Base-by-base conservation (phyloP, 2,113 vertebrate species). In the Ptilonorhynchus violaceus region DNA sequence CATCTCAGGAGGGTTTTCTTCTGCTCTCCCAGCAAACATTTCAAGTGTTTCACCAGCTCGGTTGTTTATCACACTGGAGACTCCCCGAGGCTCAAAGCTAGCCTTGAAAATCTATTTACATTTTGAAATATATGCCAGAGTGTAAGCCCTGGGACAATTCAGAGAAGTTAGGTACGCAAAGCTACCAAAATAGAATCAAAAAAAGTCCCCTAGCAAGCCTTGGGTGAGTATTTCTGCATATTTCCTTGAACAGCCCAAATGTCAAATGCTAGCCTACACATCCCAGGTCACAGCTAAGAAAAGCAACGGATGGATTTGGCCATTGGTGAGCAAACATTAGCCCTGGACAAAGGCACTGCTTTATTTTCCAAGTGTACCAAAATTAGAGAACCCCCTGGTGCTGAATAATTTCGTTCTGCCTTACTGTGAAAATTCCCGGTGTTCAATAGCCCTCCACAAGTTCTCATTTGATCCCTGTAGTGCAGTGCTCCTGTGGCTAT, bases 361-460 rank as follows among this genome's bases (percentile, higher is more conserved):
- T 93, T 91, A 66, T 96, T 97, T 95, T 94, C 46, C 73, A 55
- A 80, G 59, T 49, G 62, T 74, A 92, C 81, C 79, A 96, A 97
- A 97, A 97, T 96, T 92, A 96, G 90, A 97, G 94, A 96, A 87
- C 94, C 88, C 67, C 90, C 81, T 82, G 63, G 93, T 6, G 86
- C 81, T 91, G 95, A 91, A 97, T 97, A 96, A 97, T 97, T 97
- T 92, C 93, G 92, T 93, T 93, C 94, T 77, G 86, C 81, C 96
- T 93, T 64, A 67, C 96, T 96, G 97, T 91, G 96, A 97, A 96
- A 97, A 97, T 97, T 96, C 93, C 88, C 7, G 0, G 93, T 96
- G 92, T 70, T 97, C 97, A 97, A 96, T 92, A 96, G 92, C 92
- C 94, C 95, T 97, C 96, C 77, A 60, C 92, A 88, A 93, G 88